Conservation (phyloP, 2,888 invertebrate genomes). For the Sarcophaga rosellei region DNA sequence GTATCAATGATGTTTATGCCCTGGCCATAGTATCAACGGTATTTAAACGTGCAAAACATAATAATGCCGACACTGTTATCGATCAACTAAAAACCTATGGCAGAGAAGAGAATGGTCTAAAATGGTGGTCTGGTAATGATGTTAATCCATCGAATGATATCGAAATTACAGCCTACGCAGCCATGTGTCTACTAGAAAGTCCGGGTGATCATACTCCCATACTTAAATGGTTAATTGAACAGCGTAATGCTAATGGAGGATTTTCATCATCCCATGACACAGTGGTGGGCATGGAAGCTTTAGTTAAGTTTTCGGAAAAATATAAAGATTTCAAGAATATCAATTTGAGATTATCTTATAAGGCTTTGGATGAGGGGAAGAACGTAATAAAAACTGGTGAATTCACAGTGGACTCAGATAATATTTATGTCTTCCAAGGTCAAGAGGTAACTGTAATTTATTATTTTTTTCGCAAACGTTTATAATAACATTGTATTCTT, state of each 20-base stretch:
- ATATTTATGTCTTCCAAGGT: constrained; percentile 90
- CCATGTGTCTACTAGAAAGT: constrained; percentile 84
- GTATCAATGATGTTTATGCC: constrained; percentile 87
- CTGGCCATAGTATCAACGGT: constrained; percentile 88
- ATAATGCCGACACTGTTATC: constrained; percentile 81
- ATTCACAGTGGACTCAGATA: constrained; percentile 84
- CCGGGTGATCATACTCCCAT: constrained; percentile 81
- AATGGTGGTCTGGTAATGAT: constrained; percentile 86
- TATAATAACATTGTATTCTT: neutral
- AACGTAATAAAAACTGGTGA: constrained; percentile 32
- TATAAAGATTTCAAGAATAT: constrained; percentile 76
- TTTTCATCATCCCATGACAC: constrained; percentile 89
- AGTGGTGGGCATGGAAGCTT: constrained; percentile 86
- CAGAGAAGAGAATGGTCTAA: constrained; percentile 82
- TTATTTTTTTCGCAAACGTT: too few relatives aligned
- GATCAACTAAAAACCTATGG: constrained; percentile 79
- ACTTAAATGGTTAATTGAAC: constrained; percentile 87
- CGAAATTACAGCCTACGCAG: constrained; percentile 92
- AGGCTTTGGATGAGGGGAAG: constrained; percentile 18
- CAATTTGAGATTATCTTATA: constrained; percentile 28
- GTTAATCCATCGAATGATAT: constrained; percentile 84
- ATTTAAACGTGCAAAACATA: constrained; percentile 87
- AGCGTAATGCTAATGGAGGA: constrained; percentile 85
- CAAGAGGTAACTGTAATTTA: constrained; percentile 83
- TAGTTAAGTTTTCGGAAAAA: constrained; percentile 84